These are phyloP conservation scores for Patiria pectinifera DNA, from an alignment of 53 echinoderm and acorn worm genomes.

Conservation along the genomic window DNA sequence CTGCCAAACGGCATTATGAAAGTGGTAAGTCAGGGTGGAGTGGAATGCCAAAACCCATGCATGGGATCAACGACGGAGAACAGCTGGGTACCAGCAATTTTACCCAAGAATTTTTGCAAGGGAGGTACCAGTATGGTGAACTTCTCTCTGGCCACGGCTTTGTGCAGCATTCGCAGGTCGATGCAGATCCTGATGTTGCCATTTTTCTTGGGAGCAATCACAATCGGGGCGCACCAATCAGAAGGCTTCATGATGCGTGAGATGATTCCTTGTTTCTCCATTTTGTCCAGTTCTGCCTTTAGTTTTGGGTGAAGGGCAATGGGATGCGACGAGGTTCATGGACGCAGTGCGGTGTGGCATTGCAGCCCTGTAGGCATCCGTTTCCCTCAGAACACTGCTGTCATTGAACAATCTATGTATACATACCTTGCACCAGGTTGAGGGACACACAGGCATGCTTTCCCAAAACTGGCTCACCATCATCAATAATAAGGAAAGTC, in stretches of 20 bases:
- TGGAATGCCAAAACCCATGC: constrained; percentile 53
- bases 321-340: not conserved
- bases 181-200: constrained; percentile 26
- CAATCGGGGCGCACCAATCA: constrained; percentile 43
- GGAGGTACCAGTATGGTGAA: constrained; percentile 10
- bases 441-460: constrained; percentile 22
- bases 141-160: constrained; percentile 32
- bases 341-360: not conserved
- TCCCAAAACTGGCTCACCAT: constrained; percentile 12
- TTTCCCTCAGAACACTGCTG: not conserved
- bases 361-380: not conserved
- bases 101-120: constrained; percentile 5
- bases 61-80: constrained; percentile 33
- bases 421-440: not conserved
- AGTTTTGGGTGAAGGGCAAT: constrained; percentile 7
- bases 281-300: constrained; percentile 15
- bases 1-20: constrained; percentile 46
- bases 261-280: constrained; percentile 42
- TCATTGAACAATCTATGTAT: not conserved
- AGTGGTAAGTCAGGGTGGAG: constrained; percentile 1
- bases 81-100: constrained; percentile 17
- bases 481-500: constrained; percentile 23
- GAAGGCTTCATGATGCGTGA: constrained; percentile 26
- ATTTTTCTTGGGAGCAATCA: constrained; percentile 50
- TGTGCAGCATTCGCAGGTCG: constrained; percentile 30